These are phyloP conservation scores for Dorcus hopei DNA, from an alignment of 2,888 invertebrate genomes.

Conservation along the genomic window DNA sequence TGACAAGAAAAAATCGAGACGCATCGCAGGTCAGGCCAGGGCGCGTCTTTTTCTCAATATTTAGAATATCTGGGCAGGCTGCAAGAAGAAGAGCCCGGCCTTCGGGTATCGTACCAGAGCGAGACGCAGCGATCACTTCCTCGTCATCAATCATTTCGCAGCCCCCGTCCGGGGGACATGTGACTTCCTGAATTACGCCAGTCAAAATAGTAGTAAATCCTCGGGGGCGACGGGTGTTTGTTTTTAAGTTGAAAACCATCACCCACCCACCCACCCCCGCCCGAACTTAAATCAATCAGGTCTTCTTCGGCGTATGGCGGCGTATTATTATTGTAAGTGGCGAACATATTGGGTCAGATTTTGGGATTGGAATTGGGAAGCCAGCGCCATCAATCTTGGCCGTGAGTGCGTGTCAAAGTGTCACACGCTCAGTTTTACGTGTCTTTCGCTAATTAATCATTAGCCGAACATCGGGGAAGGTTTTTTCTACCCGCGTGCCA, in stretches of 20 bases:
- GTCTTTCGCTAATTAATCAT: conserved; percentile 45
- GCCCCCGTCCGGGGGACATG: conserved; percentile 35
- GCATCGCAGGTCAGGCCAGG: neutral
- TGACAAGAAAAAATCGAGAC: conserved; percentile 12
- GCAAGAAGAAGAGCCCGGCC: no score
- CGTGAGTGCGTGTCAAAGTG: conserved; percentile 37
- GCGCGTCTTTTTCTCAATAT: neutral
- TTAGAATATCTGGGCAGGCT: neutral
- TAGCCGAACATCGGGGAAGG: conserved; percentile 29
- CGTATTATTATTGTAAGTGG: no score
- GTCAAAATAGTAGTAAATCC: conserved; percentile 9
- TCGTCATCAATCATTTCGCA: conserved; percentile 36
- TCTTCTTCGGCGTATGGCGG: no score
- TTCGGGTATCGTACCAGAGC: no score
- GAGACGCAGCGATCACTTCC: conserved; percentile 23
- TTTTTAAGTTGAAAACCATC: no score
- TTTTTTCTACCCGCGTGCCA: conserved; percentile 11
- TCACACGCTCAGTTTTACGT: conserved; percentile 45
- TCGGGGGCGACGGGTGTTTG: no score
- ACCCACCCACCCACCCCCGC: no score
- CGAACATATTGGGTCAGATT: no score
- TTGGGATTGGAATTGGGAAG: no score
- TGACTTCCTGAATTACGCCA: conserved; percentile 34
- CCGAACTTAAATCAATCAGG: no score
- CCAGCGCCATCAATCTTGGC: conserved; percentile 24